Conservation (phyloP, 2,113 vertebrate genomes). For the Petromus typicus region DNA sequence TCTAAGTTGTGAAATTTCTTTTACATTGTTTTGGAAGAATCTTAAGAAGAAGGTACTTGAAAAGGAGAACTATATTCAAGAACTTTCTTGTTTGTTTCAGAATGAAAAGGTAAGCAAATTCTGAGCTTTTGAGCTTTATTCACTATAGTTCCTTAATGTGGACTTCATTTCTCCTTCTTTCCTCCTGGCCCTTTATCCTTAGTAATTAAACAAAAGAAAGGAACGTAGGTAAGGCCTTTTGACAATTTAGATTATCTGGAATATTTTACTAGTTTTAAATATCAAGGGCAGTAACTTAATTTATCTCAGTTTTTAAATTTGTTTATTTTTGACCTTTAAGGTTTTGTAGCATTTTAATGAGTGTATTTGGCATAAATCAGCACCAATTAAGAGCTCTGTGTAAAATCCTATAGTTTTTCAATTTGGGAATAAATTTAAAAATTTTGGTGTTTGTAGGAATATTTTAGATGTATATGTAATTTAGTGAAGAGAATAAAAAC, state of each 20-base stretch:
- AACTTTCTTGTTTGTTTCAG: slow-evolving; percentile 87
- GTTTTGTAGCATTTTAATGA: slow-evolving; percentile 21
- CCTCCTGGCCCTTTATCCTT: not conserved
- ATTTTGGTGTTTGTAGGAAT: slow-evolving; percentile 23
- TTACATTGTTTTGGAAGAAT: slow-evolving; percentile 81
- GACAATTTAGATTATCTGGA: slow-evolving; percentile 29
- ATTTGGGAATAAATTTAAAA: slow-evolving; percentile 37
- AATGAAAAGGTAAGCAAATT: slow-evolving; percentile 89
- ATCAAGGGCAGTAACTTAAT: slow-evolving; percentile 8
- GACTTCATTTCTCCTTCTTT: not conserved
- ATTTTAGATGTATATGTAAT: not conserved
- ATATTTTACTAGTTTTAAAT: not conserved
- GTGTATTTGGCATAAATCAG: not conserved
- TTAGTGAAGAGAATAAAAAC: not conserved
- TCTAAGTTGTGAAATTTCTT: slow-evolving; percentile 28
- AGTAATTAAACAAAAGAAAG: not conserved
- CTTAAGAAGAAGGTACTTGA: slow-evolving; percentile 88
- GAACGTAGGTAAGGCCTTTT: not conserved
- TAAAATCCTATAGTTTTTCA: slow-evolving; percentile 4
- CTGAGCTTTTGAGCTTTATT: not conserved
- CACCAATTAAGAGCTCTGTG: not conserved
- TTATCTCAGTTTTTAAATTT: not conserved
- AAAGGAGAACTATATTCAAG: slow-evolving; percentile 86
- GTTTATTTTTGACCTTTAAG: not conserved
- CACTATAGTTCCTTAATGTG: slow-evolving; percentile 26